Base-by-base conservation (phyloP, 2,113 vertebrate species). In the Pedionomus torquatus region DNA sequence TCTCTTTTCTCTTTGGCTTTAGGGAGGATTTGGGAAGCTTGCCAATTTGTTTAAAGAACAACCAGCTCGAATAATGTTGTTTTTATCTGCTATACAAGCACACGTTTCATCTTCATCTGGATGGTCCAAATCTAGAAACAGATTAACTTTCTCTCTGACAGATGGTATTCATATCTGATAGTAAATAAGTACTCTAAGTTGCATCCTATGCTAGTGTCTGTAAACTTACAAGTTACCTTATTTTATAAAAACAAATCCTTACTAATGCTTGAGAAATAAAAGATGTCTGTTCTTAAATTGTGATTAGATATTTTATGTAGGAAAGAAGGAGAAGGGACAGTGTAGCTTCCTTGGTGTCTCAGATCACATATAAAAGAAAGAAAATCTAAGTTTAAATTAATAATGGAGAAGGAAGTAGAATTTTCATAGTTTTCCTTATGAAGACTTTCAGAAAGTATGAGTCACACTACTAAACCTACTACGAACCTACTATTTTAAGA, bases 401-500 rank as follows among this genome's bases (percentile, higher is more conserved):
- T 79, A 74, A 79, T 52, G 52, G 51, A 65, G 37, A 87, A 80
- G 13, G 74, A 96, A 92, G 43, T 79, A 72, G 80, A 25, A 49
- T 91, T 89, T 72, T 83, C 25, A 19, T 87, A 33, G n/a, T 78
- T 87, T 61, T 82, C 49, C 71, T 89, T 88, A 80, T 0, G 4
- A 93, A 95, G 74, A 49, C 39, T 89, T 89, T 33, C 35, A 87
- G 61, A 71, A 87, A 79, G 35, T 90, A 39, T 77, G 44, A 91
- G 30, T 82, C 77, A 48, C 49, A 16, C 52, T 79, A 39, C 86
- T 92, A 82, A 90, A 63, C 69, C 94, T 94, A 30, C 54, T 91
- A 10, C 74, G 71, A 96, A 86, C 30, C 76, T 94, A n/a, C 58
- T 90, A 11, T 89, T 93, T 93, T 64, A 87, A 93, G 83, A 90